Base-by-base conservation (phyloP, 2,888 invertebrate species). In the Orchesella flavescens region DNA sequence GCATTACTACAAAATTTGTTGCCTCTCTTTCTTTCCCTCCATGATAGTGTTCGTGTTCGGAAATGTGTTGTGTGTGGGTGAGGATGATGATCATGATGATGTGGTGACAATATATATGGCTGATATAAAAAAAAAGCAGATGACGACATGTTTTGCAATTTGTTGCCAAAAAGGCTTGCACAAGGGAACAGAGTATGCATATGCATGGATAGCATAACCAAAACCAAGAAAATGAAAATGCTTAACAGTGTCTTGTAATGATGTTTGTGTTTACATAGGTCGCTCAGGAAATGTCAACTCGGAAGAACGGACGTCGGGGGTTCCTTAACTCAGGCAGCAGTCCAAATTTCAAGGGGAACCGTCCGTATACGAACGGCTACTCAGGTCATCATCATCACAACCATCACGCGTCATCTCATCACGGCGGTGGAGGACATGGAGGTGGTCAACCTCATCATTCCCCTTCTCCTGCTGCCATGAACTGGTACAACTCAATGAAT, bases 391-490 rank as follows among this genome's bases (percentile, higher is more conserved):
- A 81, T 44, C 84, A 79, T 53, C 86, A 87, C 75, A 79, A 83
- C 79, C 68, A 83, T 34, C 77, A 83, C 23, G 63, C 53, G 63
- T 72, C 72, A 73, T 68, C 71, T 77, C 77, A 77, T 83, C 77
- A 78, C 43, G 72, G 83, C 43, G 72, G 83, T 61, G 76, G 71
- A 24, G 82, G 82, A n/a, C 71, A 77, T 69, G 69, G 71, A 21
- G 81, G 74, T 23, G 83, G 83, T 61, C 78, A 78, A 68, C 86
- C 84, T 65, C 82, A 82, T 66, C 87, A 87, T 79, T 84, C 87
- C 79, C 86, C 86, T 34, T 85, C 85, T 78, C 87, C 87, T 46
- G 87, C 87, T n/a, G 87, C 87, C 75, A 84, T 87, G 76, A 86
- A 77, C 72, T 87, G 87, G 87, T 87, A 87, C 84, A 84, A 86